Percentiles rank a stretch among this genome's conserved stretches.
phyloP scores from a whole-genome alignment of 2,113 vertebrate genomes.

The Aphelocoma coerulescens region DNA sequence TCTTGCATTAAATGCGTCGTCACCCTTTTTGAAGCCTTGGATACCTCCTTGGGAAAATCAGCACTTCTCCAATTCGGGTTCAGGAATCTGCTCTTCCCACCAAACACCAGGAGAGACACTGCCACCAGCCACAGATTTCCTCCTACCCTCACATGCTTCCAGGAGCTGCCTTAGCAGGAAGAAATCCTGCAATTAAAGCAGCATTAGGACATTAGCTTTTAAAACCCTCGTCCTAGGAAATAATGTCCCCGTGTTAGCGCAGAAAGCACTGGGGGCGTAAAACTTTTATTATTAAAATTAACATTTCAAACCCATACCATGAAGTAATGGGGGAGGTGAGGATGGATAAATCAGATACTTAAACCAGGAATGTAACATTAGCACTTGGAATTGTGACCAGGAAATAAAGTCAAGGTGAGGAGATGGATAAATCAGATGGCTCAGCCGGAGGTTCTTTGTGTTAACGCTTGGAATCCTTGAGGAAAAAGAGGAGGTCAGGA shows the following conservation, averaged over 20 bases:
- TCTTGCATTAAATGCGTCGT: background rate
- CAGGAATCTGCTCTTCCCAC: background rate
- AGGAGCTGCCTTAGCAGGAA: background rate
- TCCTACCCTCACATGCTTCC: background rate
- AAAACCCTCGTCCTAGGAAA: conserved; percentile 41
- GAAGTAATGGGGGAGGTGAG: conserved; percentile 57
- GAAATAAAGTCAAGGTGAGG: conserved; percentile 68
- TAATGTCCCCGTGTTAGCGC: background rate
- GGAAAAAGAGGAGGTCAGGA: background rate
- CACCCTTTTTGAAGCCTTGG: background rate
- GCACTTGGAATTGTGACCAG: conserved; percentile 31
- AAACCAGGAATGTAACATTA: conserved; percentile 45
- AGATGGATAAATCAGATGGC: conserved; percentile 46
- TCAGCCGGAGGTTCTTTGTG: background rate
- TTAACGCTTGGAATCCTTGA: background rate
- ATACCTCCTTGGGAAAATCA: background rate
- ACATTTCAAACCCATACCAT: conserved; percentile 57
- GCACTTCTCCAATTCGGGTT: fast-evolving
- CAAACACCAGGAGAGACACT: background rate
- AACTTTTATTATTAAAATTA: conserved; percentile 68
- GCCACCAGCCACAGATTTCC: fast-evolving
- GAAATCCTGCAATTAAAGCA: conserved; percentile 62
- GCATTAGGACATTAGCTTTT: conserved; percentile 57
- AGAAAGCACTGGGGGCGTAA: background rate
- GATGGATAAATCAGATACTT: conserved; percentile 53